phyloP scores from a whole-genome alignment of 2,888 invertebrate species.

The Heliconius aoede region DNA sequence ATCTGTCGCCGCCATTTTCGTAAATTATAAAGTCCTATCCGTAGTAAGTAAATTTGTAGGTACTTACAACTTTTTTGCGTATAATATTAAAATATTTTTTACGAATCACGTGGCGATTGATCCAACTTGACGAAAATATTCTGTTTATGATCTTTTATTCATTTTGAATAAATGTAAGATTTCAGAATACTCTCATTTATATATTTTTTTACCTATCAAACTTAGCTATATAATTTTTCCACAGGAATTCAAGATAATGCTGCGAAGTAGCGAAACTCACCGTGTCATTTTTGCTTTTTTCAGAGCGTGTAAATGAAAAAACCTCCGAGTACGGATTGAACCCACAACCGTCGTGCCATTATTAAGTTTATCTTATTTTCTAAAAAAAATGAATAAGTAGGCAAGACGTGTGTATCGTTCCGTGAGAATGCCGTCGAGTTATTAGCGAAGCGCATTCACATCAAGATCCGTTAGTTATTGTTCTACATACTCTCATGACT shows the following conservation, averaged over 20 bases:
- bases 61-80: constrained; percentile 1
- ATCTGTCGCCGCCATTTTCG: not conserved
- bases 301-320: not conserved
- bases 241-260: not conserved
- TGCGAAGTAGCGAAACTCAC: not conserved
- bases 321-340: not conserved
- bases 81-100: constrained; percentile 15
- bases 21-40: constrained; percentile 5
- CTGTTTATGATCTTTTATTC: constrained; percentile 32
- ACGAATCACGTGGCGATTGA: constrained; percentile 3
- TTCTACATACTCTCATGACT: constrained; percentile 49
- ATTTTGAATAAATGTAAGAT: constrained; percentile 33
- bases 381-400: constrained; percentile 57
- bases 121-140: constrained; percentile 2
- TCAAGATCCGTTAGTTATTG: constrained; percentile 61
- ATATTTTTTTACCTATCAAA: constrained; percentile 1
- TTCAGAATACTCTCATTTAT: constrained; percentile 11
- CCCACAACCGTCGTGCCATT: not conserved
- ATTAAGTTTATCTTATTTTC: constrained; percentile 34
- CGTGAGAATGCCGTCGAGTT: constrained; percentile 68
- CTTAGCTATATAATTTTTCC: not conserved
- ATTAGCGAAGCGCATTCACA: constrained; percentile 61
- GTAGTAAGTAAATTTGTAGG: not conserved
- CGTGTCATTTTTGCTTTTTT: not conserved
- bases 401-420: constrained; percentile 69